Evolutionary conservation across 2,888 invertebrate genomes (phyloP).

Genomic region (Troides helena): DNA sequence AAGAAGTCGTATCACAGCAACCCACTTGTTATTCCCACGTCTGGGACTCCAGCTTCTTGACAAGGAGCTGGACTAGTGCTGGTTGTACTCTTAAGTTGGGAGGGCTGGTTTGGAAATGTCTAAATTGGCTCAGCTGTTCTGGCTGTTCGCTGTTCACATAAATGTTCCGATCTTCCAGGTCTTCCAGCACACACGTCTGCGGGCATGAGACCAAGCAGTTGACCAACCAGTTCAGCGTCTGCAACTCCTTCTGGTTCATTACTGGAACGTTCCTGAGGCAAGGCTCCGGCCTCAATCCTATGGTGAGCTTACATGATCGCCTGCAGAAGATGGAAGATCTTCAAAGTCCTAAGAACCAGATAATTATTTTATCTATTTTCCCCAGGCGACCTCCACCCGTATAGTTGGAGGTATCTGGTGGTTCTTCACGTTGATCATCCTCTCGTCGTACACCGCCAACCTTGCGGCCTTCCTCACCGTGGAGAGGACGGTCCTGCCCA

Average conservation of each 20-base stretch:
- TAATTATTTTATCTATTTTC: neutral
- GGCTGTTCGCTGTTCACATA: too few relatives aligned
- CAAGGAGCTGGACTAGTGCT: too few relatives aligned
- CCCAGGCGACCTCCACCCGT: slow-evolving; percentile 93
- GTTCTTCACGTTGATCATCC: slow-evolving; percentile 99
- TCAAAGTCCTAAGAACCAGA: too few relatives aligned
- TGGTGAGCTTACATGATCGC: slow-evolving; percentile 75
- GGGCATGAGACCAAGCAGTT: slow-evolving; percentile 90
- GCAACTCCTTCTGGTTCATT: slow-evolving; percentile 98
- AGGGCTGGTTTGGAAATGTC: too few relatives aligned
- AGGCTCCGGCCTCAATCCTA: slow-evolving; percentile 95
- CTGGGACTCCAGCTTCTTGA: too few relatives aligned
- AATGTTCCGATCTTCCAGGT: slow-evolving; percentile 46
- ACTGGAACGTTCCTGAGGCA: slow-evolving; percentile 97
- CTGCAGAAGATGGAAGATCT: too few relatives aligned
- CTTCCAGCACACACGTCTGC: slow-evolving; percentile 86
- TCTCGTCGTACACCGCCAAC: slow-evolving; percentile 99
- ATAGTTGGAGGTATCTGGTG: slow-evolving; percentile 99
- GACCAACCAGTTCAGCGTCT: slow-evolving; percentile 97
- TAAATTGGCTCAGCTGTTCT: too few relatives aligned
- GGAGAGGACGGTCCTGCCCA: slow-evolving; percentile 96
- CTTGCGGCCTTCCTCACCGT: slow-evolving; percentile 99
- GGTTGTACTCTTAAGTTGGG: too few relatives aligned
- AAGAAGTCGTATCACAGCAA: neutral
- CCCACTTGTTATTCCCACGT: too few relatives aligned